phyloP scores from a whole-genome alignment of 2,797 vertebrate genomes.

The Coranthus polyacanthus region DNA sequence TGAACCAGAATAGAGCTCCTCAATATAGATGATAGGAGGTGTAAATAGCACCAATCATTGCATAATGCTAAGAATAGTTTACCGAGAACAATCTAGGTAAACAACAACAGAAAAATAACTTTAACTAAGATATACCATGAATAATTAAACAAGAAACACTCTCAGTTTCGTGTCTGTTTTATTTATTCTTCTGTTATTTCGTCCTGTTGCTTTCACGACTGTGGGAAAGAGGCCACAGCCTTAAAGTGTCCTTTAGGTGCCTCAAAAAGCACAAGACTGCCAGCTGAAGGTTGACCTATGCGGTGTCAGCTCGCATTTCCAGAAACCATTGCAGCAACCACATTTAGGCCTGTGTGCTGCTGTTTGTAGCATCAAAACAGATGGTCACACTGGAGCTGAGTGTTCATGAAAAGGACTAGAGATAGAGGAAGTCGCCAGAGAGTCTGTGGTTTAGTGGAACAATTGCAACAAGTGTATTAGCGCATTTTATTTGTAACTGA shows the following conservation, averaged over 20 bases:
- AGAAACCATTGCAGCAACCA: slow-evolving; percentile 61
- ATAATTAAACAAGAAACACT: not conserved
- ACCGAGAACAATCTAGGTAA: slow-evolving; percentile 33
- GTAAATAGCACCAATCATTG: slow-evolving; percentile 59
- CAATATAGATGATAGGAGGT: slow-evolving; percentile 27
- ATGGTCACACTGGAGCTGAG: slow-evolving; percentile 21
- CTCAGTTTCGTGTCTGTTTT: not conserved
- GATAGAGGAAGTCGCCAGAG: too few relatives aligned
- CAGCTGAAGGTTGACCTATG: slow-evolving; percentile 68
- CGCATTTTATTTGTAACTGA: not conserved
- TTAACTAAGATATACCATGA: not conserved
- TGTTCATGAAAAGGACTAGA: slow-evolving; percentile 21
- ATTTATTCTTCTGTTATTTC: too few relatives aligned
- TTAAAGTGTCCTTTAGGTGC: slow-evolving; percentile 52
- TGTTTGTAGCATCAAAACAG: slow-evolving; percentile 63
- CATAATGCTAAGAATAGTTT: slow-evolving; percentile 52
- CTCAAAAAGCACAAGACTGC: slow-evolving; percentile 56
- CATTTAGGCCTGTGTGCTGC: slow-evolving; percentile 50
- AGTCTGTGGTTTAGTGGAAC: slow-evolving; percentile 1
- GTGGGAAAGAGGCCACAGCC: slow-evolving; percentile 15
- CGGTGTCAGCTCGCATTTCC: slow-evolving; percentile 74
- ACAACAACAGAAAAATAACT: slow-evolving; percentile 28
- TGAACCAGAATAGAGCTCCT: slow-evolving; percentile 53
- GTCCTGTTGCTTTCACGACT: slow-evolving; percentile 21
- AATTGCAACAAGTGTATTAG: not conserved